phyloP scores from a whole-genome alignment of 1,140 invertebrate species.

The Penaeus vannamei region DNA sequence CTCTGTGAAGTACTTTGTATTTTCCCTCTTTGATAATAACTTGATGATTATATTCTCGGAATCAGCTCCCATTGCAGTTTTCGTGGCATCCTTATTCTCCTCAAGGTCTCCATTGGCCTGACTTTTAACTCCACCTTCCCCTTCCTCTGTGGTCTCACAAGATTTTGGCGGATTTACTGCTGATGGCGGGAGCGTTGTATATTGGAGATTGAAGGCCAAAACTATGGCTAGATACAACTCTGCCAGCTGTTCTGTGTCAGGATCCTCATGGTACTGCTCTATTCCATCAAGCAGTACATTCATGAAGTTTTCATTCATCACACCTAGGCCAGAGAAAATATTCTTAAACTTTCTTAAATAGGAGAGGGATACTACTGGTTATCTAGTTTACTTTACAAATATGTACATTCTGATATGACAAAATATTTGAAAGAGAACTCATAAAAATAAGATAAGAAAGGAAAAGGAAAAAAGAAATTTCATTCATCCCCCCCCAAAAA shows the following conservation, averaged over 20 bases:
- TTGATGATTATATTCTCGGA: conserved; percentile 83
- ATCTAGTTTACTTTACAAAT: too few species aligned
- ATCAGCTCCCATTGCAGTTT: background rate
- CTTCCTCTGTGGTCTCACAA: background rate
- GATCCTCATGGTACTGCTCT: conserved; percentile 83
- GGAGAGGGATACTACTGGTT: background rate
- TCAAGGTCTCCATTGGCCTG: background rate
- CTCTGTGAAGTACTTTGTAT: conserved; percentile 90
- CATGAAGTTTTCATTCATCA: conserved; percentile 85
- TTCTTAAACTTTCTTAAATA: background rate
- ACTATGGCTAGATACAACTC: conserved; percentile 88
- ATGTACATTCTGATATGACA: too few species aligned
- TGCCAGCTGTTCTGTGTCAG: conserved; percentile 79
- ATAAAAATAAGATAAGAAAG: too few species aligned
- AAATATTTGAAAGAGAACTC: background rate
- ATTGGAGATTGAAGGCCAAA: conserved; percentile 91
- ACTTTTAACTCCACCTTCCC: background rate
- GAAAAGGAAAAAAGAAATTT: too few species aligned
- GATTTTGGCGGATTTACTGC: background rate
- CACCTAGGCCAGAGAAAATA: conserved; percentile 74
- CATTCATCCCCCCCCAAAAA: too few species aligned
- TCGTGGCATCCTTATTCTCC: background rate
- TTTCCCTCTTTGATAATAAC: conserved; percentile 79
- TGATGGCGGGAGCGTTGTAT: conserved; percentile 72
- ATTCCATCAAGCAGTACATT: conserved; percentile 84